These are phyloP conservation scores for Lordiphosa stackelbergi DNA, from an alignment of 1,140 invertebrate genomes.

Conservation along the genomic window DNA sequence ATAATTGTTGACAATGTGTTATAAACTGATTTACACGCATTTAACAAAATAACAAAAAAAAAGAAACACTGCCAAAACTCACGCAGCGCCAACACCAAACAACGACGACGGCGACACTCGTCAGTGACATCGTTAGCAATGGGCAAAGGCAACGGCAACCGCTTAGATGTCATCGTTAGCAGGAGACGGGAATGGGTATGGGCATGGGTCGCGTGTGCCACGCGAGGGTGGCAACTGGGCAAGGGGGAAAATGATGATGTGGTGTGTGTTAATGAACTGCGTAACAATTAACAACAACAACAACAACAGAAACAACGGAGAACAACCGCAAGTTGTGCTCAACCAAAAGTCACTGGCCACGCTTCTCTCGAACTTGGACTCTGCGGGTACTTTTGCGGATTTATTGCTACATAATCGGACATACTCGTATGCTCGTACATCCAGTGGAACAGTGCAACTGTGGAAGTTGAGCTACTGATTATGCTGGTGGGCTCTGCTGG, in stretches of 20 bases:
- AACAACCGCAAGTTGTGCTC: slow-evolving; percentile 16
- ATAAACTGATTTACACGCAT: slow-evolving; percentile 74
- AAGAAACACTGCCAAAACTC: slow-evolving; percentile 71
- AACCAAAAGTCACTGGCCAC: slow-evolving; percentile 52
- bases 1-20: slow-evolving; percentile 75
- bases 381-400: slow-evolving; percentile 68
- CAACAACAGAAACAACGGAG: slow-evolving; percentile 35
- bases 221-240: slow-evolving; percentile 62
- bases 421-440: slow-evolving; percentile 1
- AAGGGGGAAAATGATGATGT: slow-evolving; percentile 29
- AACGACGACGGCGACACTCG: slow-evolving; percentile 37
- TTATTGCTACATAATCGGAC: slow-evolving; percentile 54
- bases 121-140: slow-evolving; percentile 50
- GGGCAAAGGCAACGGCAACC: slow-evolving; percentile 39
- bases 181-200: slow-evolving; percentile 11
- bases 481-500: slow-evolving; percentile 5
- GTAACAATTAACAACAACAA: slow-evolving; percentile 63
- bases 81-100: slow-evolving; percentile 62
- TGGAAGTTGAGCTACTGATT: slow-evolving; percentile 1
- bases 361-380: slow-evolving; percentile 20
- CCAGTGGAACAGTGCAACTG: not conserved
- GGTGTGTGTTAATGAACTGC: slow-evolving; percentile 68
- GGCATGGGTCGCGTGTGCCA: slow-evolving; percentile 63
- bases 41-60: slow-evolving; percentile 44
- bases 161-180: slow-evolving; percentile 72